Base-by-base conservation (phyloP, 2,113 vertebrate genomes). In the Myotis davidii region DNA sequence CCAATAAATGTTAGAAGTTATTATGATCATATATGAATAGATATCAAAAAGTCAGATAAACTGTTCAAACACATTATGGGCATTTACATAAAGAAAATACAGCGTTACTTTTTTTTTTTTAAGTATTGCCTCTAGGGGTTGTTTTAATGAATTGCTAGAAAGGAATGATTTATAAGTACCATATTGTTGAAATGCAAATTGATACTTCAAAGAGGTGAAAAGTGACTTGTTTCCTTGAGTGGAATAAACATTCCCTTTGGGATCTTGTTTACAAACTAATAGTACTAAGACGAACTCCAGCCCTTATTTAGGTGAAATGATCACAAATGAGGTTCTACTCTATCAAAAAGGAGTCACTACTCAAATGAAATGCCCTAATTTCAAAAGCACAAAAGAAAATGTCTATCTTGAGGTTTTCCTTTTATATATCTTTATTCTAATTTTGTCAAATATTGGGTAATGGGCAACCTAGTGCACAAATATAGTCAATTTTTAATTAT, bases 91-190 rank as follows among this genome's bases (percentile, higher is more conserved):
- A 92, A 95, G 83, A 94, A 94, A 91, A 93, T 79, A 94, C 7
- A 88, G 39, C 48, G 65, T 94, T 83, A 25, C 50, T 42, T 42
- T 76, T 88, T 87, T 73, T 96, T 90, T 83, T 93, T 79, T n/a
- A 93, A 90, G 29, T 69, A 92, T 72, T 96, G 91, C 73, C 82
- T 97, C 85, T 85, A 96, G 77, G 72, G 96, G 34, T 90, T 97
- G 77, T 74, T 94, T 97, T 95, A 97, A 97, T 95, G 94, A 94
- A 94, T 94, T 96, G 25, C 90, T 96, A 92, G 76, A 94, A 95
- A 91, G 85, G 79, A 96, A 37, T 90, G 72, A 97, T 97, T 96
- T 97, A 67, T 94, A 96, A 97, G 94, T 94, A 97, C 77, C 90
- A 94, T 92, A 95, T 94, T 97, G 94, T 94, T 94, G 50, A 23